Evolutionary conservation across 2,888 invertebrate genomes (phyloP), one percentile per base, ranked within the genome.

Genomic region (Cosmopolites sordidus): DNA sequence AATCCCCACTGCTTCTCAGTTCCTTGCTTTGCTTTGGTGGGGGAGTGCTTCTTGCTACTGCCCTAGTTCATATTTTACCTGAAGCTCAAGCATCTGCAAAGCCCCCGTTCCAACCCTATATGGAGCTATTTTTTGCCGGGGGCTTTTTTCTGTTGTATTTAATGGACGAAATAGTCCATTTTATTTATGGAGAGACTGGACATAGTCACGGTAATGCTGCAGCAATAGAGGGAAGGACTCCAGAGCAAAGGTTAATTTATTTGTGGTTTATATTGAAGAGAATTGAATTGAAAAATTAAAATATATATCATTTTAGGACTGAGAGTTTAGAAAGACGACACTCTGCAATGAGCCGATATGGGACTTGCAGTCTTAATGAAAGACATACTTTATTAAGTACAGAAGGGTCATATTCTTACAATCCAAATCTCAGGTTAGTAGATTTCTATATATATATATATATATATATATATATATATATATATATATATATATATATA

Each of bases 1-100:
- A 78, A 16, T 79, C 80, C 66, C 85, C 85, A 0, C 69, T 88
- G 1, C 64, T 83, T 1, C 76, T 87, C 1, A 88, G 89, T 0
- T 77, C 83, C 12, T 72, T 88, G 5, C 75, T 91, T 1, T 90
- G 89, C 66, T 89, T 88, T 64, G 91, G 91, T 2, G 89, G 86
- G 4, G 91, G 91, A 1, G 86, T 91, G 16, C 76, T 91, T 2
- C 72, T 91, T 2, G 83, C 88, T 0, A 91, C 91, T 0, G 82
- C 89, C 0, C 61, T 89, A 27, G 78, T 87, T 14, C 91, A 91
- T 72, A 87, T 91, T 77, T 73, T 91, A 2, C 89, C 89, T n/a
- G 90, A 91, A 76, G 83, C 86, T 16, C 77, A 86, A 46, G 79
- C 82, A 54, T 73, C 75, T 42, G 51, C 56, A 5, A 51, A 60